Evolutionary conservation across 30 jellyfish, hydroid and myxozoan genomes (phyloP).

Genomic region (Morbakka virulenta): DNA sequence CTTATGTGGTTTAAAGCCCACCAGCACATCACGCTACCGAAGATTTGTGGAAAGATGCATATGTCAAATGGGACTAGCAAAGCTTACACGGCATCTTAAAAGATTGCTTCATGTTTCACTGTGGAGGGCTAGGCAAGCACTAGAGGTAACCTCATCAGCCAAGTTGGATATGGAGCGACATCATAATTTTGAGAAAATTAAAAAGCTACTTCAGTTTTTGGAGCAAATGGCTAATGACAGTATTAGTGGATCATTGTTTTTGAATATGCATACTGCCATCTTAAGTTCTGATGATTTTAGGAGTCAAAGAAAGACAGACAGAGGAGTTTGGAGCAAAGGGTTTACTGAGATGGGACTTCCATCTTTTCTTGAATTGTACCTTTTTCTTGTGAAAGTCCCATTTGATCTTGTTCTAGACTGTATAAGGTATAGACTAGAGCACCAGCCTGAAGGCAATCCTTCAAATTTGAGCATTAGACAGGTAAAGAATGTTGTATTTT

Average conservation of each 20-base stretch:
- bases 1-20: conserved; percentile 43
- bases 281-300: conserved; percentile 52
- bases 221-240: conserved; percentile 45
- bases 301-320: conserved; percentile 15
- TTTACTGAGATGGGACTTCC: conserved; percentile 87
- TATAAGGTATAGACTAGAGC: conserved; percentile 82
- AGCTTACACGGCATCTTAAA: conserved; percentile 53
- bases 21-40: conserved; percentile 90
- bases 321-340: conserved; percentile 79
- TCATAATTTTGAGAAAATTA: conserved; percentile 59
- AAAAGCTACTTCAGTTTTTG: conserved; percentile 44
- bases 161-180: conserved; percentile 36
- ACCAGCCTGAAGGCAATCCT: conserved; percentile 88
- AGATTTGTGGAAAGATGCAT: conserved; percentile 80
- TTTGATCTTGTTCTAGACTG: conserved; percentile 79
- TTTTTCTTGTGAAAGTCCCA: conserved; percentile 65
- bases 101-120: conserved; percentile 52
- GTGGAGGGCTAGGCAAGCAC: conserved; percentile 69
- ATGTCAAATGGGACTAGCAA: conserved; percentile 70
- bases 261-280: conserved; percentile 18
- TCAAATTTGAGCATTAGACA: conserved; percentile 87
- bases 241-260: conserved; percentile 41
- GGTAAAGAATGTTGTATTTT: conserved; percentile 43
- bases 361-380: conserved; percentile 74
- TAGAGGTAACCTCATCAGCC: conserved; percentile 20